Base-by-base conservation (phyloP, 2,797 vertebrate species). In the Mormyrops boulengeri region DNA sequence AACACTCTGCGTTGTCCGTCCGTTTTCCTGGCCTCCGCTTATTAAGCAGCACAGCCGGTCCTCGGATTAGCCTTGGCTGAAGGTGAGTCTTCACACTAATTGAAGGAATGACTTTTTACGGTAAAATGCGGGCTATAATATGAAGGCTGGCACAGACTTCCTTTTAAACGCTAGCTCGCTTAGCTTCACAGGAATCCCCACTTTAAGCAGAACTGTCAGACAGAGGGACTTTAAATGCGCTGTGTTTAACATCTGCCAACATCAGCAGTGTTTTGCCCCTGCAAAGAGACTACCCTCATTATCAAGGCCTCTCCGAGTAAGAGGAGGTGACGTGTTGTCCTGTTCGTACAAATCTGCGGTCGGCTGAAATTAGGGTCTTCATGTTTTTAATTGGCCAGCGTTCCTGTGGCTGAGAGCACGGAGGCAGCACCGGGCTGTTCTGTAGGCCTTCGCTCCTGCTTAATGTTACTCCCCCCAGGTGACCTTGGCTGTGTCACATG, bases 11-110 rank as follows among this genome's bases (percentile, higher is more conserved):
- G 0, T 44, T n/a, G 73, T 80, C 92, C 89, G 91, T 90, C 92
- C 93, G 94, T 96, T 95, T 95, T 95, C 95, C 94, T 92, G 88
- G 90, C 89, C 92, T 93, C 93, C 92, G 92, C 93, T 94, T n/a
- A 80, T 95, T 95, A 95, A 93, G 88, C 93, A 94, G 91, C 92
- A 93, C 73, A 9, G 73, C 14, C 38, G 94, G 94, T 95, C 95
- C 49, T 47, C n/a, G n/a, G 41, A 3, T 53, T 95, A 94, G 95
- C 95, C 94, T 90, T 90, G 95, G 95, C 95, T 94, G 96, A 95
- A 96, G 94, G 94, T 95, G 93, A 95, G 90, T 92, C 95, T 95
- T 93, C 94, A 95, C 94, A 95, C 94, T 95, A 96, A 96, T 95
- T 93, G 93, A 91, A 92, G 92, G 93, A 91, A 19, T 30, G 47